Base-by-base conservation (phyloP, 2,888 invertebrate species). In the Trilocha varians region DNA sequence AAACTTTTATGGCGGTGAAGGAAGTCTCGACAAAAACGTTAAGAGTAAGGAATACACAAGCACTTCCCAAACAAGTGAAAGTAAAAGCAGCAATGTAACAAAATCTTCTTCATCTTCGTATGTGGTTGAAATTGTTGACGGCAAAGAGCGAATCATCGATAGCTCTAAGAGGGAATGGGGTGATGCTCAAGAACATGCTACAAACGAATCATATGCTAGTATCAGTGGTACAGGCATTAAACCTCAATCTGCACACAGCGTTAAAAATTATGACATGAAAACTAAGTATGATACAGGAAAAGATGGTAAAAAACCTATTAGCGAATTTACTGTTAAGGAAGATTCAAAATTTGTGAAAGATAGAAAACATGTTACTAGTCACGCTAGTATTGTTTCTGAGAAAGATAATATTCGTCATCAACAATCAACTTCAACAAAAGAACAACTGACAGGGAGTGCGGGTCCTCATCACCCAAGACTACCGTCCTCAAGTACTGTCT, bases 81-180 rank as follows among this genome's bases (percentile, higher is more conserved):
- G 87, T 54, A 85, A 85, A 60, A 87, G 82, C 51, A 86, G 88
- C 45, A 87, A 85, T 43, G 73, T 85, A 3, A 79, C 85, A 38
- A 89, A 90, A 63, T 89, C 88, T 25, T 87, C 90, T 32, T 88
- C 90, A 1, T 88, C 88, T 13, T 90, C 90, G 13, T 90, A 91
- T 57, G 88, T 88, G 18, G 87, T 91, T 37, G 91, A 91, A 73
- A 87, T 89, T 49, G 87, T 90, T 15, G 89, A 90, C 57, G 90
- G 90, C 1, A 89, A 89, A 62, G 90, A 90, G 70, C 75, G 88
- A 33, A 83, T 90, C 34, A 71, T 90, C 35, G 89, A 90, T 47
- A 84, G 84, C 52, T 87, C 88, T 40, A 87, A 86, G 38, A 87
- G 88, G 53, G 89, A 90, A 66, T 85, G 88, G 70, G 88, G 88